These are phyloP conservation scores for Protosalanx chinensis DNA, from an alignment of 2,797 vertebrate genomes.

Conservation along the genomic window DNA sequence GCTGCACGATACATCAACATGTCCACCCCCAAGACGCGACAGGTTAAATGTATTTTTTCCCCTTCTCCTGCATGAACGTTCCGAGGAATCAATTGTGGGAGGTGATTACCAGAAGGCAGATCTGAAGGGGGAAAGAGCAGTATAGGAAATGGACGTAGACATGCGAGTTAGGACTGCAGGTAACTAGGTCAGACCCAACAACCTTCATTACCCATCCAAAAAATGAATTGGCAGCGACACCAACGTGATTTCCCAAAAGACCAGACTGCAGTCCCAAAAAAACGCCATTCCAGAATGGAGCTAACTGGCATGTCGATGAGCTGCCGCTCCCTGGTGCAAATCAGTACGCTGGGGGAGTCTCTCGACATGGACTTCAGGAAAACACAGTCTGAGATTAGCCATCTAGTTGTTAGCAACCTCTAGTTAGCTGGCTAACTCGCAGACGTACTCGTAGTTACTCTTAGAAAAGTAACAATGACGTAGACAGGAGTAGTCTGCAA, in stretches of 20 bases:
- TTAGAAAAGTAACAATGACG: neutral
- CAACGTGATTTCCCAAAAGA: slow-evolving; percentile 32
- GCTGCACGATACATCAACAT: slow-evolving; percentile 49
- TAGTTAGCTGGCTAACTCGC: slow-evolving; percentile 19
- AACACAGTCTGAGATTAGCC: slow-evolving; percentile 27
- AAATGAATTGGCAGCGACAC: neutral
- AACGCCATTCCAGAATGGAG: slow-evolving; percentile 20
- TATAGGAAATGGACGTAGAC: slow-evolving; percentile 18
- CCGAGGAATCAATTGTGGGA: slow-evolving; percentile 42
- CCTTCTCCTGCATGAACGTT: slow-evolving; percentile 17
- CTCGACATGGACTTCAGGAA: slow-evolving; percentile 33
- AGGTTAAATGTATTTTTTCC: slow-evolving; percentile 40
- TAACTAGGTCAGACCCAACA: slow-evolving; percentile 40
- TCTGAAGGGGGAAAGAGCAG: slow-evolving; percentile 14
- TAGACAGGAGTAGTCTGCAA: slow-evolving; percentile 22
- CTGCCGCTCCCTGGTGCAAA: slow-evolving; percentile 15
- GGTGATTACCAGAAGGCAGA: slow-evolving; percentile 41
- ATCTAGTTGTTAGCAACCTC: slow-evolving; percentile 29
- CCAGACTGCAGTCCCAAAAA: slow-evolving; percentile 19
- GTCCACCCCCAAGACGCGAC: slow-evolving; percentile 24
- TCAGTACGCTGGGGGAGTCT: slow-evolving; percentile 12
- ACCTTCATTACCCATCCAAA: slow-evolving; percentile 22
- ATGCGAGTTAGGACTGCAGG: neutral
- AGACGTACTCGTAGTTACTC: slow-evolving; percentile 21
- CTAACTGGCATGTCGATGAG: slow-evolving; percentile 45